Base-by-base conservation (phyloP, 2,797 vertebrate genomes). In the Kryptolebias ocellatus region DNA sequence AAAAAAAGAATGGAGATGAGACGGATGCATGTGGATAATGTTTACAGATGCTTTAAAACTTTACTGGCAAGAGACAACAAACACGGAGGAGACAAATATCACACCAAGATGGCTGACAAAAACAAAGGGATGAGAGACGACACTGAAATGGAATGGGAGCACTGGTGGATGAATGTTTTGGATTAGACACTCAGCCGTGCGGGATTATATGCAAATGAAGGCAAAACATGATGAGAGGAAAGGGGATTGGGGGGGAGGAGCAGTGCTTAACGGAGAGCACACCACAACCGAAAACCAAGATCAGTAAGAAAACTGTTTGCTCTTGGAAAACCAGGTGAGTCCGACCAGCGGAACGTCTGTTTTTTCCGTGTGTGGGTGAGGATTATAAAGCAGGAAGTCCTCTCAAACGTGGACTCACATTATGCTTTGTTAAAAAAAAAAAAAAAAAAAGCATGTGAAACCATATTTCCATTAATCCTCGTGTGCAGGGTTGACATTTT, bases 201-300 rank as follows among this genome's bases (percentile, higher is more conserved):
- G 2, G 20, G 67, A 74, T 65, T 16, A 79, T 70, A 74, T 76
- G 75, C 69, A 59, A 18, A 56, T 16, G 7, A 46, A 53, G 59
- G 67, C 3, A 39, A 69, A 60, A 56, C 4, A 34, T 44, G 52
- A 70, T 31, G 45, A 70, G 18, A 44, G 20, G 45, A 54, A 62
- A 46, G 20, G 18, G 17, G 46, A 55, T 31, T 46, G 50, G 60
- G 51, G 9, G 34, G 6, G 34, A 10, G 34, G 6, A 8, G 20
- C 20, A 69, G 51, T n/a, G 65, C 52, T 50, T 4, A 34, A 45
- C 61, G 68, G 60, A 60, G 61, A 65, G 45, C 27, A 52, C 20
- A 20, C 44, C 27, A 15, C 1, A 37, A 37, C 57, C 39, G n/a
- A 62, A 53, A 44, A 54, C 66, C 51, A 31, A 60, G 60, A 62